Conservation (phyloP, 2,113 vertebrate species). For the Peromyscus polionotus region DNA sequence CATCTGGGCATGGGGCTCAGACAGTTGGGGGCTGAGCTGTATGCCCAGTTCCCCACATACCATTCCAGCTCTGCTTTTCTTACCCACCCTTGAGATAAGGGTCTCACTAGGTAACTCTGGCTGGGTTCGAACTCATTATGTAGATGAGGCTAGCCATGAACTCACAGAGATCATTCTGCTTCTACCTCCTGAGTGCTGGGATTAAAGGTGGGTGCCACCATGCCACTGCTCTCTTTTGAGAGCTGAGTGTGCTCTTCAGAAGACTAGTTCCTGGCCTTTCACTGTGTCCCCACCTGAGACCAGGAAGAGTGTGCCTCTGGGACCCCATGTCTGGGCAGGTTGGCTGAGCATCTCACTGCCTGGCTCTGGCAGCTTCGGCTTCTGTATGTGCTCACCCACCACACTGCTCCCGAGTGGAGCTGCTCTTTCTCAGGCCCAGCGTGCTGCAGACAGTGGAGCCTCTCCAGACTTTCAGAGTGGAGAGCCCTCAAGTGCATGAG, state of each 20-base stretch:
- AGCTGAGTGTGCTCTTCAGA: neutral
- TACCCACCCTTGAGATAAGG: neutral
- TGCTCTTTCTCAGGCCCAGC: slow-evolving; percentile 15
- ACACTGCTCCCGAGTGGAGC: neutral
- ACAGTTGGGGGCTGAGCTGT: neutral
- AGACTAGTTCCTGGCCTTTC: neutral
- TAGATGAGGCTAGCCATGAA: neutral
- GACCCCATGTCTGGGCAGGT: neutral
- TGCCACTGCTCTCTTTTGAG: neutral
- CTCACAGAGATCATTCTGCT: neutral
- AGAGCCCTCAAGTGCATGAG: neutral
- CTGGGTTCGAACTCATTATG: neutral
- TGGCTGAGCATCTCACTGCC: neutral
- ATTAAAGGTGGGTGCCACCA: neutral
- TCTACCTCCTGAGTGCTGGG: neutral
- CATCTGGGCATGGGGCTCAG: neutral
- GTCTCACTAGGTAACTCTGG: neutral
- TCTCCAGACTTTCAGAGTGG: slow-evolving; percentile 23
- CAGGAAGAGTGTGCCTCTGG: neutral
- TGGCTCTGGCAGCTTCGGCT: neutral
- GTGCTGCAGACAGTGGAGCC: neutral
- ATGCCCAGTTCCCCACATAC: neutral
- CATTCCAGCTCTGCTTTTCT: neutral
- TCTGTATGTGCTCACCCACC: neutral
- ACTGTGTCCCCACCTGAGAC: neutral